These are phyloP conservation scores for Heliconius hewitsoni DNA, from an alignment of 1,140 invertebrate genomes.

Conservation along the genomic window DNA sequence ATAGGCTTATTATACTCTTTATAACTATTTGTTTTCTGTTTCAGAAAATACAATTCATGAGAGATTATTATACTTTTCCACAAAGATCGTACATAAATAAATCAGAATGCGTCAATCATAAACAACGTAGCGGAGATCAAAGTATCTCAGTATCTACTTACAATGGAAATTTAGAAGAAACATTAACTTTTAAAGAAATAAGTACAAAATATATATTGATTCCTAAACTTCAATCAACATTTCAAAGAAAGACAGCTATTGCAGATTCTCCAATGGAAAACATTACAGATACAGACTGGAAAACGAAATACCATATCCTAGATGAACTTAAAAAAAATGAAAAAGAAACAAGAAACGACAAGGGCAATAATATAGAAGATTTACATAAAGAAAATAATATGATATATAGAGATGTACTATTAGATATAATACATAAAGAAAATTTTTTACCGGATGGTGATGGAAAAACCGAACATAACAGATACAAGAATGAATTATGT, in stretches of 20 bases:
- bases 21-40: slow-evolving; percentile 8
- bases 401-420: neutral
- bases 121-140: neutral
- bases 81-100: neutral
- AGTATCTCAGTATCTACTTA: neutral
- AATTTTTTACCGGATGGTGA: neutral
- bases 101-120: slow-evolving; percentile 26
- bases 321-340: slow-evolving; percentile 63
- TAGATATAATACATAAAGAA: neutral
- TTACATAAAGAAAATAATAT: neutral
- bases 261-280: slow-evolving; percentile 23
- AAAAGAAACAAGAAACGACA: slow-evolving; percentile 41
- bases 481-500: neutral
- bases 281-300: slow-evolving; percentile 59
- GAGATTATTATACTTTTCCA: neutral
- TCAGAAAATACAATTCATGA: slow-evolving; percentile 25
- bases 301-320: slow-evolving; percentile 72
- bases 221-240: slow-evolving; percentile 49
- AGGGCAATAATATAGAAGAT: neutral
- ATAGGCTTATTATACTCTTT: neutral
- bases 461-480: neutral
- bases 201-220: slow-evolving; percentile 73
- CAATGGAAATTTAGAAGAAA: slow-evolving; percentile 33
- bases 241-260: slow-evolving; percentile 4
- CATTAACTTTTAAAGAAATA: slow-evolving; percentile 59